Conservation (phyloP, 2,888 invertebrate species). For the Noctua janthe region DNA sequence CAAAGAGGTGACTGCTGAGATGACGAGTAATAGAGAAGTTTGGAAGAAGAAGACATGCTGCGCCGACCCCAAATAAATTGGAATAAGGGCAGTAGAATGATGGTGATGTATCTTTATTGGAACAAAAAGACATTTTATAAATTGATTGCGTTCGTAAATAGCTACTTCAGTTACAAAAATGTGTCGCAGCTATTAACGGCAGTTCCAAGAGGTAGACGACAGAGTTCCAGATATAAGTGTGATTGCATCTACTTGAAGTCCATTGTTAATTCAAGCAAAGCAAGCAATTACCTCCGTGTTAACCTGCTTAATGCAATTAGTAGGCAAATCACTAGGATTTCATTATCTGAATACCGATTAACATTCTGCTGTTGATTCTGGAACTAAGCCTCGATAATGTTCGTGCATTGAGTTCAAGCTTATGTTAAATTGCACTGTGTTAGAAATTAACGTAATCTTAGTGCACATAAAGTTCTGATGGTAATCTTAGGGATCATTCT, state of each 20-base stretch:
- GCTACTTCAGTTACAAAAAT: too few species aligned
- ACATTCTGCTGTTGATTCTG: slow-evolving; percentile 47
- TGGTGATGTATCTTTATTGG: too few species aligned
- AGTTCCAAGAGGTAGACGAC: too few species aligned
- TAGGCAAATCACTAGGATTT: slow-evolving; percentile 40
- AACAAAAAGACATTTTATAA: too few species aligned
- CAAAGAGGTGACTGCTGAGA: too few species aligned
- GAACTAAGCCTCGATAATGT: slow-evolving; percentile 43
- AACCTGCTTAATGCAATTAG: slow-evolving; percentile 40
- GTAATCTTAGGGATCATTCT: neutral
- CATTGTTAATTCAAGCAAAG: slow-evolving; percentile 10
- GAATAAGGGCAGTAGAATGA: too few species aligned
- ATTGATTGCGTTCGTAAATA: too few species aligned
- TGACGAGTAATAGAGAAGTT: too few species aligned
- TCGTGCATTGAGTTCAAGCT: slow-evolving; percentile 35
- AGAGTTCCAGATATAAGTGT: too few species aligned
- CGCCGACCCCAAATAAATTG: too few species aligned
- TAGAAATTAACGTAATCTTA: slow-evolving; percentile 6
- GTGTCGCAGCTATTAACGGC: too few species aligned
- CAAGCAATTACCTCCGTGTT: slow-evolving; percentile 22
- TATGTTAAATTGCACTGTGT: slow-evolving; percentile 24
- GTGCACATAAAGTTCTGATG: neutral
- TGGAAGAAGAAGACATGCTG: too few species aligned
- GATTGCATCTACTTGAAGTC: neutral
- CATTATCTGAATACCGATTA: slow-evolving; percentile 54